Conservation (phyloP, 1,140 invertebrate species). For the Lepidurus couesii region DNA sequence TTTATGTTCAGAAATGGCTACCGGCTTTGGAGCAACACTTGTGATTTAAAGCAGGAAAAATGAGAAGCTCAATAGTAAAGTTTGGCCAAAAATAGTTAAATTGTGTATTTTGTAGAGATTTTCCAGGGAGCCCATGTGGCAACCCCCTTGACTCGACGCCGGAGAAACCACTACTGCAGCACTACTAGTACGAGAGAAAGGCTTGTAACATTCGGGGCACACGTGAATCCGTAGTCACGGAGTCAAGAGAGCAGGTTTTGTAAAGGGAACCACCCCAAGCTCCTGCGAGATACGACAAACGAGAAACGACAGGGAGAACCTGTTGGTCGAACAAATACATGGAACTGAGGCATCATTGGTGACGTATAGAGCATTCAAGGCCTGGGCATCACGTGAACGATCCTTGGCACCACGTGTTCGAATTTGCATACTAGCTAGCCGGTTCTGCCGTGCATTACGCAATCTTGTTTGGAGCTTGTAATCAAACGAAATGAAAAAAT, state of each 20-base stretch:
- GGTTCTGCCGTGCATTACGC: background rate
- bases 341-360: background rate
- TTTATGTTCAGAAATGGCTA: background rate
- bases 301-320: background rate
- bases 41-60: background rate
- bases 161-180: background rate
- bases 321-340: background rate
- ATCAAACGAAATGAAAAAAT: too few species aligned
- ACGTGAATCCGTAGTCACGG: background rate
- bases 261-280: background rate
- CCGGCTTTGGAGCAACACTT: background rate
- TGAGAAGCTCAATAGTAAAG: background rate
- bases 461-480: background rate
- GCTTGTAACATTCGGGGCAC: background rate
- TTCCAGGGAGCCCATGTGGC: background rate
- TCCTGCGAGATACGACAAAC: background rate
- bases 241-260: background rate
- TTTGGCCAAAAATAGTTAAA: background rate
- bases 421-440: background rate
- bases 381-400: constrained; percentile 6
- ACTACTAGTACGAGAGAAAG: background rate
- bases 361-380: background rate
- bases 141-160: background rate
- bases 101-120: background rate
- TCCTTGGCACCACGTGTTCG: background rate